A percentile compares a stretch with the other conserved stretches of the same genome.
Evolutionary conservation across 2,113 vertebrate species (phyloP).

Genomic region (Bubo scandiacus): DNA sequence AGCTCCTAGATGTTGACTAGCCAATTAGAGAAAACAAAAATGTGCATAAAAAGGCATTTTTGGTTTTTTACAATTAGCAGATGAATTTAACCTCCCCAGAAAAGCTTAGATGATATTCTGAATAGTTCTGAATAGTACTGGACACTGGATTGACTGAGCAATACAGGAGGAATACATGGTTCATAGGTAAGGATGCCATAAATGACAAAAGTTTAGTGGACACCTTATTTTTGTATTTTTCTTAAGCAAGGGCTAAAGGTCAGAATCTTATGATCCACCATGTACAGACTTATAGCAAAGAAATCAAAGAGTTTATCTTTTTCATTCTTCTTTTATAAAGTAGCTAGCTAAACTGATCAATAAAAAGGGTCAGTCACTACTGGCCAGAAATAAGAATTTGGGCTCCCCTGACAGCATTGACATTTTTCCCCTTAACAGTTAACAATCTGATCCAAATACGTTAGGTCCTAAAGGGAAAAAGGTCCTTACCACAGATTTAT

Average conservation of each 20-base stretch:
- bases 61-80: background rate
- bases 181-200: background rate
- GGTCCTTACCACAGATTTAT: background rate
- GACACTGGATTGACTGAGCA: background rate
- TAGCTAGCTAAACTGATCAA: background rate
- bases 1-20: background rate
- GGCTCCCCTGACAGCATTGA: background rate
- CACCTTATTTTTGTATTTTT: background rate
- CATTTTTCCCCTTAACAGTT: background rate
- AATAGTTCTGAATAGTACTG: background rate
- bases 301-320: background rate
- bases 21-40: background rate
- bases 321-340: background rate
- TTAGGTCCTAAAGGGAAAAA: background rate
- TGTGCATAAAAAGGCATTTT: background rate
- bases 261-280: background rate
- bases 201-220: background rate
- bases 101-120: background rate
- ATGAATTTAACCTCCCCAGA: background rate
- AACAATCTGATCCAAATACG: background rate
- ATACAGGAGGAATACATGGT: background rate
- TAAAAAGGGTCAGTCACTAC: background rate
- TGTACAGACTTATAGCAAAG: background rate
- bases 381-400: background rate
- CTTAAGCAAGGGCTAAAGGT: background rate